phyloP scores from a whole-genome alignment of 2,797 vertebrate species.

The Vireo griseus region DNA sequence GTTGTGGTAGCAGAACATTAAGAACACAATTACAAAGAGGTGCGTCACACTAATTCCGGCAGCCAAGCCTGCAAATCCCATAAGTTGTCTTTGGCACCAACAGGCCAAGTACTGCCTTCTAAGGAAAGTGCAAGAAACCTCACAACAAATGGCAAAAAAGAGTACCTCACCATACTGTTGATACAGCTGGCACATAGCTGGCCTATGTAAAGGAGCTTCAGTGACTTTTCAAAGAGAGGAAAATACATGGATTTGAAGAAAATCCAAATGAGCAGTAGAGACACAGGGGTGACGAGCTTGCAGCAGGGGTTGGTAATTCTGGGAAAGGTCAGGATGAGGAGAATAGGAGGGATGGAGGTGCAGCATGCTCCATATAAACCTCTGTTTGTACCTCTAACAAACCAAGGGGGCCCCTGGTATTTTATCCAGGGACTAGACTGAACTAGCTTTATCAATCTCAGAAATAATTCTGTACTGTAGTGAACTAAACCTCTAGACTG shows the following conservation, averaged over 20 bases:
- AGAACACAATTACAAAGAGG: background rate
- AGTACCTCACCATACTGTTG: background rate
- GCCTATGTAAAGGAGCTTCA: background rate
- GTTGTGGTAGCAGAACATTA: background rate
- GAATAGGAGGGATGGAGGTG: background rate
- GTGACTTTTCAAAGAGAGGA: background rate
- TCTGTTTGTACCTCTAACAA: background rate
- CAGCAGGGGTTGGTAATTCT: background rate
- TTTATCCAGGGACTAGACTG: background rate
- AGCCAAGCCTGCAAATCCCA: background rate
- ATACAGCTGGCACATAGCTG: background rate
- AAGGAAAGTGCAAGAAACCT: background rate
- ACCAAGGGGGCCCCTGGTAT: background rate
- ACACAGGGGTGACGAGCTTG: accelerated
- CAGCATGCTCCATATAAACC: background rate
- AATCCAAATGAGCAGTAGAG: background rate
- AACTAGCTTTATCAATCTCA: background rate
- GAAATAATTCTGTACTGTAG: background rate
- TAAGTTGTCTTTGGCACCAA: background rate
- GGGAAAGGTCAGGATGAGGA: background rate
- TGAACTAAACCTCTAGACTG: background rate
- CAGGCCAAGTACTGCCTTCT: background rate
- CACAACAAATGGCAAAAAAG: background rate
- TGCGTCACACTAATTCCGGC: accelerated
- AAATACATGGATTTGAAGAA: background rate